These are phyloP conservation scores for Catharus ustulatus DNA, from an alignment of 2,797 vertebrate species.

Conservation along the genomic window DNA sequence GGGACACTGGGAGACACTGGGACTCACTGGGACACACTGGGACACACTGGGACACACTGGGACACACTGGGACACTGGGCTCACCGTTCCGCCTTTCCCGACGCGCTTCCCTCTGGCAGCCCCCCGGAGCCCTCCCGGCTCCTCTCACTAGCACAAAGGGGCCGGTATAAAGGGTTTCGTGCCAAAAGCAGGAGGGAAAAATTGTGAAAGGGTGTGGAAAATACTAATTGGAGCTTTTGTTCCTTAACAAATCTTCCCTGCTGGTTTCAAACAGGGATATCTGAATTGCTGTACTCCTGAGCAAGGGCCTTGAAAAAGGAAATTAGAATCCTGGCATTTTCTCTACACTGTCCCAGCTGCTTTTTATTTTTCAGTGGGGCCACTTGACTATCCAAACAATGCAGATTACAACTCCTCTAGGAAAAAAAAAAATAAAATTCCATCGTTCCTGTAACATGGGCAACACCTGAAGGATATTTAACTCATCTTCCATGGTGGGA, in stretches of 20 bases:
- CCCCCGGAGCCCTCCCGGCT: conserved; percentile 47
- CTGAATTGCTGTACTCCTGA: conserved; percentile 79
- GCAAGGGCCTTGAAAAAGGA: conserved; percentile 68
- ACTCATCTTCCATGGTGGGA: background rate
- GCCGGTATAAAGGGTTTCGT: conserved; percentile 71
- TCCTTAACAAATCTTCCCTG: conserved; percentile 79
- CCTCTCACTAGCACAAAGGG: conserved; percentile 74
- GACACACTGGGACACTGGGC: too few species aligned
- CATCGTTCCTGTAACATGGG: background rate
- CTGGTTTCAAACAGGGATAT: conserved; percentile 79
- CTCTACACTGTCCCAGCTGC: conserved; percentile 52
- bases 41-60: too few species aligned
- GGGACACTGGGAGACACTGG: too few species aligned
- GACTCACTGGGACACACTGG: too few species aligned
- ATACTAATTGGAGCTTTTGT: conserved; percentile 85
- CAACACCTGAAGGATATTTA: conserved; percentile 45
- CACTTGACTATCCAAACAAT: conserved; percentile 73
- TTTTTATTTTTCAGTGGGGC: conserved; percentile 40
- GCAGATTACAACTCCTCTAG: conserved; percentile 38
- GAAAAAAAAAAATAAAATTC: conserved; percentile 1
- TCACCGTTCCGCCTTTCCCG: conserved; percentile 48
- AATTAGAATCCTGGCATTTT: conserved; percentile 74
- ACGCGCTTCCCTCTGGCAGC: background rate
- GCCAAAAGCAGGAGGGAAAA: conserved; percentile 77
- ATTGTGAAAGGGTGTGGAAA: conserved; percentile 84